phyloP scores from a whole-genome alignment of 2,797 vertebrate genomes.

The Gymnothorax javanicus region DNA sequence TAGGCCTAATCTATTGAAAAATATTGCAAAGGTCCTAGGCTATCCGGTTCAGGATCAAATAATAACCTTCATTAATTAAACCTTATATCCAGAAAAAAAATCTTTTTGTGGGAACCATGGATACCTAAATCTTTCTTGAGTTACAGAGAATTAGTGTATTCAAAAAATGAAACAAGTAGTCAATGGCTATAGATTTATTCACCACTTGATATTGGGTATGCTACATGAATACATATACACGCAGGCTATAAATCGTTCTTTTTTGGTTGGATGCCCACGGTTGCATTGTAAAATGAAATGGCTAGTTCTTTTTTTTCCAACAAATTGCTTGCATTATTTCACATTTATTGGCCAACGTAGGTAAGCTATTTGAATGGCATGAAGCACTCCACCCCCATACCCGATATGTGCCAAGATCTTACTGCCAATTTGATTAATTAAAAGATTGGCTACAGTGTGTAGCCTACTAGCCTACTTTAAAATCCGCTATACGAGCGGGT shows the following conservation, averaged over 20 bases:
- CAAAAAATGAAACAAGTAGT: background rate
- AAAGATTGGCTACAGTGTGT: background rate
- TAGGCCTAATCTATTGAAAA: too few species aligned
- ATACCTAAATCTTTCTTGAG: background rate
- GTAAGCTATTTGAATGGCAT: background rate
- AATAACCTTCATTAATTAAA: too few species aligned
- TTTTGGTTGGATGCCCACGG: background rate
- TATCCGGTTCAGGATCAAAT: too few species aligned
- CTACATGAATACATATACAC: background rate
- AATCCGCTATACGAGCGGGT: conserved; percentile 6
- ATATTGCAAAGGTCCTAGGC: too few species aligned
- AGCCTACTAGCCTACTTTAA: background rate
- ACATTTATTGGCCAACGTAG: background rate
- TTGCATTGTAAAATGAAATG: background rate
- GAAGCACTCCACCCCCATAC: background rate
- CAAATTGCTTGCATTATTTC: background rate
- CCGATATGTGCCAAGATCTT: background rate
- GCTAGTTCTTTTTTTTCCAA: background rate
- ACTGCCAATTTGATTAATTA: background rate
- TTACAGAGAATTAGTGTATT: background rate
- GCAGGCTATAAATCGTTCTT: background rate
- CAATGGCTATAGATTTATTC: background rate
- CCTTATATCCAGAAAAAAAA: too few species aligned
- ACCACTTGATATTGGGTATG: background rate
- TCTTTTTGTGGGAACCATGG: background rate